Conservation (phyloP, 2,797 vertebrate species). For the Dendrocincla fuliginosa region DNA sequence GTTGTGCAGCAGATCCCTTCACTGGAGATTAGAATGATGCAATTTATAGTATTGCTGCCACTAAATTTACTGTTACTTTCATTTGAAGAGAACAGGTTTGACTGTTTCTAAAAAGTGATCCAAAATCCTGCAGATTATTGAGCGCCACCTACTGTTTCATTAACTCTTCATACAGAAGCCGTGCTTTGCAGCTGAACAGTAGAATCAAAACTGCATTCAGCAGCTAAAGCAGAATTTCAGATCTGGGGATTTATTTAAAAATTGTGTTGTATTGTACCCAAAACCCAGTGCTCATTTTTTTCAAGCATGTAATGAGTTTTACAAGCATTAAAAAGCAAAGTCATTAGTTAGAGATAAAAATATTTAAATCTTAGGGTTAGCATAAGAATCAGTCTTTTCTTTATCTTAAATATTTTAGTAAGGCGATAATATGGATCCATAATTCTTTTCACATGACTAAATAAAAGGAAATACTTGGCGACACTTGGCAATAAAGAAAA, state of each 20-base stretch:
- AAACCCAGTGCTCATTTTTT: neutral
- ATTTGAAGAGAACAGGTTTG: neutral
- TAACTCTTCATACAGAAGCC: neutral
- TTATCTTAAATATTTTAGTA: neutral
- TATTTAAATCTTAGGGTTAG: neutral
- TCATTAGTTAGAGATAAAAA: neutral
- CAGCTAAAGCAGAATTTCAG: neutral
- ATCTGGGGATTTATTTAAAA: neutral
- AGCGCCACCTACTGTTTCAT: slow-evolving; percentile 50
- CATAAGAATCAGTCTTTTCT: neutral
- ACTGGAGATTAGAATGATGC: neutral
- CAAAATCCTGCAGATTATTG: neutral
- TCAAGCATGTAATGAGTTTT: neutral
- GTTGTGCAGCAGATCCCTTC: neutral
- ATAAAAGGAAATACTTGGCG: neutral
- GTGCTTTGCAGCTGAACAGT: neutral
- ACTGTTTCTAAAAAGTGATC: neutral
- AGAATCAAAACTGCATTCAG: neutral
- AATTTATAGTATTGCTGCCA: neutral
- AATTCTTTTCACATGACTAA: neutral
- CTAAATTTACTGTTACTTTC: neutral
- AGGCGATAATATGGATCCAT: neutral
- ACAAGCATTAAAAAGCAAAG: neutral
- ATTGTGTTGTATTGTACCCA: neutral
- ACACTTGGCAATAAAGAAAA: neutral